Evolutionary conservation across 1,140 invertebrate species (phyloP).

Genomic region (Phocides pigmalion): DNA sequence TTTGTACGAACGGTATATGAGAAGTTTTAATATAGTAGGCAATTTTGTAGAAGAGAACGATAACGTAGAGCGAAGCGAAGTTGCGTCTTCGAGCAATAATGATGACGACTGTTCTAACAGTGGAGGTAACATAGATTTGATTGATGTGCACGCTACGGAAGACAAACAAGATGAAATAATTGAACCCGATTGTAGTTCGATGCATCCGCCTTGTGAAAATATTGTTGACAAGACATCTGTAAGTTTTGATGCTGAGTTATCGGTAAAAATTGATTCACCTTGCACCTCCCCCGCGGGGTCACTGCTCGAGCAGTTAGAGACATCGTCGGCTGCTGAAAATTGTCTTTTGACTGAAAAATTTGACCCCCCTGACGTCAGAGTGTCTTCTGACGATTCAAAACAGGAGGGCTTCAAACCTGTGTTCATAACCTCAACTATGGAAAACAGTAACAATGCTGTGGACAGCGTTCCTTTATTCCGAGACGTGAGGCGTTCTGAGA

Average conservation of each 20-base stretch:
- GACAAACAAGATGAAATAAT: constrained; percentile 53
- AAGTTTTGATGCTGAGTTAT: constrained; percentile 47
- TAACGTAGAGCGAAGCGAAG: constrained; percentile 39
- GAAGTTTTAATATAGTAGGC: constrained; percentile 74
- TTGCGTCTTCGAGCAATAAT: constrained; percentile 45
- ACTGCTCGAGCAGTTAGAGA: constrained; percentile 46
- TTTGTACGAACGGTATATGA: constrained; percentile 74
- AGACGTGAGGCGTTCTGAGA: constrained; percentile 58
- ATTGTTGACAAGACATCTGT: constrained; percentile 46
- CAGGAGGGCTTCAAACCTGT: constrained; percentile 56
- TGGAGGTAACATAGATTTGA: constrained; percentile 67
- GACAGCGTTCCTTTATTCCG: constrained; percentile 73
- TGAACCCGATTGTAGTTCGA: constrained; percentile 48
- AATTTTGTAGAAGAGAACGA: constrained; percentile 54
- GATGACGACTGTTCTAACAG: constrained; percentile 61
- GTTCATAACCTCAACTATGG: constrained; percentile 79
- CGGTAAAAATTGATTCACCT: constrained; percentile 54
- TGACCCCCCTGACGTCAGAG: constrained; percentile 51
- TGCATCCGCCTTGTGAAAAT: constrained; percentile 48
- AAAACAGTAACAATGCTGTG: constrained; percentile 81
- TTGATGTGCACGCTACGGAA: constrained; percentile 52
- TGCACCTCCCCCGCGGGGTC: constrained; percentile 51
- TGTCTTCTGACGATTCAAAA: constrained; percentile 69
- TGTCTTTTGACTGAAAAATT: constrained; percentile 66
- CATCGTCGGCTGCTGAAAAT: constrained; percentile 55